Percentiles rank a stretch among this genome's conserved stretches.
Evolutionary conservation across 2,797 vertebrate genomes (phyloP).

Genomic region (Mallotus villosus): DNA sequence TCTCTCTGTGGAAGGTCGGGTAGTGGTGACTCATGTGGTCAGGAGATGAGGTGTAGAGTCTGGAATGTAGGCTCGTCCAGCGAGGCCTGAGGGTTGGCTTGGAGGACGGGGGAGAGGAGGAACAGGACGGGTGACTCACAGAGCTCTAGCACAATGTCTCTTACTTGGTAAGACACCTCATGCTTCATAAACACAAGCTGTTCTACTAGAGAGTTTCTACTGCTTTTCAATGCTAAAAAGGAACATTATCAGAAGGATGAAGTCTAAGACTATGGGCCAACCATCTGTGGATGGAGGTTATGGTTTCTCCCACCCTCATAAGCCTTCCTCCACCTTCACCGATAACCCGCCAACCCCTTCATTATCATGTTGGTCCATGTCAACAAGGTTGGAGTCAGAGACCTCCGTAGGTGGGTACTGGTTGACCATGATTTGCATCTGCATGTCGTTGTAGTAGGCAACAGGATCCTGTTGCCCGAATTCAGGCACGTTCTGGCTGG

Average conservation of each 20-base stretch:
- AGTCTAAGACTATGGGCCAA: background rate
- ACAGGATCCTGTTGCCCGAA: slow-evolving; percentile 56
- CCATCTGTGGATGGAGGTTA: too few relatives aligned
- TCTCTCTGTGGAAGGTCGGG: background rate
- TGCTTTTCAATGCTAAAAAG: too few relatives aligned
- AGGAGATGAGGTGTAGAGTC: background rate
- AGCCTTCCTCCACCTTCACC: slow-evolving; percentile 50
- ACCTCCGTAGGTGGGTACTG: slow-evolving; percentile 53
- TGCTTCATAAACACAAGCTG: too few relatives aligned
- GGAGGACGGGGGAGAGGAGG: too few relatives aligned
- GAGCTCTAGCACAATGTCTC: too few relatives aligned
- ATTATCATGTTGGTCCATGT: slow-evolving; percentile 59
- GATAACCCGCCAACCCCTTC: slow-evolving; percentile 37
- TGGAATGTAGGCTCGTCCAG: slow-evolving; percentile 12
- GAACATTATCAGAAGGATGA: too few relatives aligned
- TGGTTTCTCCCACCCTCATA: slow-evolving; percentile 41
- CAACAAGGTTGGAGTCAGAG: slow-evolving; percentile 6
- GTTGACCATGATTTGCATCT: slow-evolving; percentile 70
- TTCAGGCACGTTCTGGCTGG: slow-evolving; percentile 22
- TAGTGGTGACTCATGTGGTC: background rate
- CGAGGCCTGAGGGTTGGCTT: background rate
- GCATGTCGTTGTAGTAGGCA: slow-evolving; percentile 64
- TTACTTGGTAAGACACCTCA: too few relatives aligned
- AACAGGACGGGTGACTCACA: too few relatives aligned
- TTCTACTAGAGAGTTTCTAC: too few relatives aligned